Conservation (phyloP, 2,797 vertebrate species). For the Myiotriccus ornatus region DNA sequence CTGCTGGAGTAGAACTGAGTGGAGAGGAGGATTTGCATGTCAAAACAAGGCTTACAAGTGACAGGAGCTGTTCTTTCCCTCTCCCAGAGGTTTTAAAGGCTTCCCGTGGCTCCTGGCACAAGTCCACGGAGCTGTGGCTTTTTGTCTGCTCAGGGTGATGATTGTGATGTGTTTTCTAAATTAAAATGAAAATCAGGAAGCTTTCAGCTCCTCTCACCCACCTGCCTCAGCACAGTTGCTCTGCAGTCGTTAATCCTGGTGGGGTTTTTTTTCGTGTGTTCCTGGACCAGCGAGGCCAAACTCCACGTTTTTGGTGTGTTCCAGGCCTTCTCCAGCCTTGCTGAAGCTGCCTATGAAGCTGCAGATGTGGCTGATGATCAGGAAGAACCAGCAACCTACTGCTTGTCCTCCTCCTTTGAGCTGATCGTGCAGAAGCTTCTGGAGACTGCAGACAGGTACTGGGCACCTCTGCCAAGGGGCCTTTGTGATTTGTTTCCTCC, state of each 20-base stretch:
- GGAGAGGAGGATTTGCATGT: not conserved
- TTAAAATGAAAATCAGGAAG: not conserved
- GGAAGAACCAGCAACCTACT: conserved; percentile 95
- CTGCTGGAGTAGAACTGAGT: not conserved
- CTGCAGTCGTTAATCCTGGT: not conserved
- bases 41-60: not conserved
- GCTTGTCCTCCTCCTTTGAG: conserved; percentile 94
- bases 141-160: not conserved
- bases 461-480: not conserved
- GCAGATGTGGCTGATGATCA: conserved; percentile 95
- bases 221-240: not conserved
- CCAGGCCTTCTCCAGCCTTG: conserved; percentile 95
- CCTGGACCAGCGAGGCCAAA: not conserved
- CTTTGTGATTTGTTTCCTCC: not conserved
- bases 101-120: not conserved
- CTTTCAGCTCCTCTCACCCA: not conserved
- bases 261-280: not conserved
- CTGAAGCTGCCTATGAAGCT: conserved; percentile 97
- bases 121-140: not conserved
- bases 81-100: not conserved
- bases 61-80: not conserved
- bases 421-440: conserved; percentile 97
- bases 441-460: conserved; percentile 94
- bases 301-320: not conserved
- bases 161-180: not conserved